Percentiles rank a stretch among this genome's conserved stretches.
phyloP scores from a whole-genome alignment of 2,797 vertebrate species.

The Pelodytes ibericus region DNA sequence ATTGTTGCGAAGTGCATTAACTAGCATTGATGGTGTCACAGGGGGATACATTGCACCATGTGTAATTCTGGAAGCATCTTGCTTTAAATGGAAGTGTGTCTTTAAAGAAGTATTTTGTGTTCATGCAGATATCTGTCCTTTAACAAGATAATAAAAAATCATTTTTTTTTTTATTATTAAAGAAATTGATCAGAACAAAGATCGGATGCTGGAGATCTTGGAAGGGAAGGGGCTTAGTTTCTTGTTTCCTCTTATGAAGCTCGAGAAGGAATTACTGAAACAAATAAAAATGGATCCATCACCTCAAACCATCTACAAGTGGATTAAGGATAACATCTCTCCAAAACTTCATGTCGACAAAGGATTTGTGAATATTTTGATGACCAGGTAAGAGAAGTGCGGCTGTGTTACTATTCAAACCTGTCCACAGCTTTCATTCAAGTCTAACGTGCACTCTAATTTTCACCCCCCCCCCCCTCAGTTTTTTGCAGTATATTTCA shows the following conservation, averaged over 20 bases:
- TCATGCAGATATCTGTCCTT: too few relatives aligned
- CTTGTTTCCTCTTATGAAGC: constrained; percentile 95
- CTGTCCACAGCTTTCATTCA: too few relatives aligned
- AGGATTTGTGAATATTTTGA: constrained; percentile 99
- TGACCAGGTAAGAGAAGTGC: constrained; percentile 85
- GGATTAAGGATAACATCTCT: constrained; percentile 99
- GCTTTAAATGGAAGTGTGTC: too few relatives aligned
- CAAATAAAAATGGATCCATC: constrained; percentile 96
- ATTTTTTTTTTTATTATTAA: neutral
- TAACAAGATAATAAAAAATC: too few relatives aligned
- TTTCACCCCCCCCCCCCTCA: constrained; percentile 56
- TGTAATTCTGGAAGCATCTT: too few relatives aligned
- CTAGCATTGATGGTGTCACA: too few relatives aligned
- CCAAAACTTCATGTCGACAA: constrained; percentile 97
- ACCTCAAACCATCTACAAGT: constrained; percentile 97
- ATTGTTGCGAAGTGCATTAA: too few relatives aligned
- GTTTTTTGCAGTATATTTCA: constrained; percentile 97
- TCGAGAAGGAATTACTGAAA: constrained; percentile 96
- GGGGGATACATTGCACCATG: too few relatives aligned
- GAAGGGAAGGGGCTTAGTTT: constrained; percentile 97
- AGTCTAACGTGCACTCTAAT: neutral
- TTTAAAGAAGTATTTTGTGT: too few relatives aligned
- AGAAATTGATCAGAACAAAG: constrained; percentile 99
- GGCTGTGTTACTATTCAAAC: too few relatives aligned
- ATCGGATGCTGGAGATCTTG: constrained; percentile 97